These are phyloP conservation scores for Miniopterus natalensis DNA, from an alignment of 2,113 vertebrate species.

Conservation along the genomic window DNA sequence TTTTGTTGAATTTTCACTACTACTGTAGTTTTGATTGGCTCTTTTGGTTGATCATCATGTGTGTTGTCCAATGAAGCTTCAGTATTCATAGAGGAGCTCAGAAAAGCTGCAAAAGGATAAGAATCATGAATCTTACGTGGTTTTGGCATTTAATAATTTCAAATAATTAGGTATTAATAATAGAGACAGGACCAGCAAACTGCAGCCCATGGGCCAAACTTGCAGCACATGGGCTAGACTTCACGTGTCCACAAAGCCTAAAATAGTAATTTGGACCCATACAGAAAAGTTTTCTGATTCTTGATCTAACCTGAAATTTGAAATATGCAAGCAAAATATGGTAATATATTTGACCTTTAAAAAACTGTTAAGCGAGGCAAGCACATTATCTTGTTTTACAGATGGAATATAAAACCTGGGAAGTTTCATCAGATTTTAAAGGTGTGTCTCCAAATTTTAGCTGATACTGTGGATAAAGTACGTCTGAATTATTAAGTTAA, in stretches of 20 bases:
- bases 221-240: not conserved
- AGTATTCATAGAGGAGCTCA: constrained; percentile 73
- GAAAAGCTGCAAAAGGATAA: constrained; percentile 79
- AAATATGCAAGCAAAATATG: constrained; percentile 44
- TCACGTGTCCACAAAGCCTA: not conserved
- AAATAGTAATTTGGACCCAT: constrained; percentile 15
- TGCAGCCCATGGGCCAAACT: not conserved
- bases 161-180: not conserved
- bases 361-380: constrained; percentile 6
- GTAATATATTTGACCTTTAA: not conserved
- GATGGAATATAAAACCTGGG: not conserved
- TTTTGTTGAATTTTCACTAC: constrained; percentile 88
- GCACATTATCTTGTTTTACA: not conserved
- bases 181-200: not conserved
- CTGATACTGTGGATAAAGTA: constrained; percentile 19
- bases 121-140: constrained; percentile 35
- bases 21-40: constrained; percentile 81
- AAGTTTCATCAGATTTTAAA: constrained; percentile 59
- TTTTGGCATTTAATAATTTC: constrained; percentile 12
- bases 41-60: constrained; percentile 73
- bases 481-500: constrained; percentile 61
- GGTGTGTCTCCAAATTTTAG: constrained; percentile 10
- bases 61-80: constrained; percentile 59
- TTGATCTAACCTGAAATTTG: constrained; percentile 12
- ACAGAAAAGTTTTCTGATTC: not conserved